These are phyloP conservation scores for Sphaerophoria rueppellii DNA, from an alignment of 2,888 invertebrate species.

Conservation along the genomic window DNA sequence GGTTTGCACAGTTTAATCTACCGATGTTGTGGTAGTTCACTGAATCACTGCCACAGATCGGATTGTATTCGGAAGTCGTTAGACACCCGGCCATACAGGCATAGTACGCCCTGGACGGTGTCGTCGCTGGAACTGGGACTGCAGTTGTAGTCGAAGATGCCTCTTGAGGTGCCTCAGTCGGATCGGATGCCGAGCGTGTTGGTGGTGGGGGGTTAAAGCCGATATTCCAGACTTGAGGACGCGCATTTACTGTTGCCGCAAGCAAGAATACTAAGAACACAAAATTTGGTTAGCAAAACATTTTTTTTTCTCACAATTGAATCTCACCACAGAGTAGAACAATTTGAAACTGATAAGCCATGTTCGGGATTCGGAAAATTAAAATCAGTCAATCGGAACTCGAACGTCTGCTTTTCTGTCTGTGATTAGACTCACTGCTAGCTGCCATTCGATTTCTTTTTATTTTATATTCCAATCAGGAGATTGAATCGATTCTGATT, in stretches of 20 bases:
- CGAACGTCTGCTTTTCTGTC: constrained; percentile 22
- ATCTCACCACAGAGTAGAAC: constrained; percentile 50
- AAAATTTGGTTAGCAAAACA: neutral
- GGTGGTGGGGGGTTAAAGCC: constrained; percentile 35
- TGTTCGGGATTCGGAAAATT: neutral
- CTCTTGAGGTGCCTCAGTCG: neutral
- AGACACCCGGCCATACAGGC: constrained; percentile 75
- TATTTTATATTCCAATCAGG: constrained; percentile 44
- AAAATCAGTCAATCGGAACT: neutral
- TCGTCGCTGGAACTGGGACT: constrained; percentile 74
- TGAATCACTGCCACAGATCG: constrained; percentile 80
- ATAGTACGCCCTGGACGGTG: constrained; percentile 76
- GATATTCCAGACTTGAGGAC: constrained; percentile 62
- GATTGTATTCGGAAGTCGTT: constrained; percentile 80
- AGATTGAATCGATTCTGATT: neutral
- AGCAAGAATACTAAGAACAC: constrained; percentile 18
- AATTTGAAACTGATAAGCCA: constrained; percentile 36
- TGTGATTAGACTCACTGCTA: constrained; percentile 39
- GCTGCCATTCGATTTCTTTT: constrained; percentile 1
- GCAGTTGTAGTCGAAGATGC: constrained; percentile 16
- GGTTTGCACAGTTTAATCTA: constrained; percentile 78
- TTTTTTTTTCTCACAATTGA: neutral
- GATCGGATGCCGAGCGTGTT: neutral
- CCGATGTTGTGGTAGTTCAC: constrained; percentile 78
- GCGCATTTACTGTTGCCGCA: constrained; percentile 26